Conservation (phyloP, 2,888 invertebrate genomes). For the Beris chalybata region DNA sequence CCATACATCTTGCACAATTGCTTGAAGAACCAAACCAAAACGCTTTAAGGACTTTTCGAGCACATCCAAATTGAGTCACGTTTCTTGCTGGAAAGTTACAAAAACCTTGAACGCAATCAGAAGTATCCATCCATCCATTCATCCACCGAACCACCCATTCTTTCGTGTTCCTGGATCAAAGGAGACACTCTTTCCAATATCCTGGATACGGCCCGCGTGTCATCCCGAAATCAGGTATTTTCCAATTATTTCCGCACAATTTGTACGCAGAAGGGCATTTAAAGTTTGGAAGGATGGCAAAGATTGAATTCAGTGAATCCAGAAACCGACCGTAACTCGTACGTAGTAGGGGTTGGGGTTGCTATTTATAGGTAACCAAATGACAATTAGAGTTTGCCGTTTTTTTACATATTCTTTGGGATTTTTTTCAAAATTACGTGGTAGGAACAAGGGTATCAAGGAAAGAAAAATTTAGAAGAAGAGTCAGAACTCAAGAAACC, state of each 20-base stretch:
- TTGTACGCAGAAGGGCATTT: constrained; percentile 36
- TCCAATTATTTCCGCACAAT: constrained; percentile 40
- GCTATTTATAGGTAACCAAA: constrained; percentile 35
- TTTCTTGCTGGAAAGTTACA: constrained; percentile 34
- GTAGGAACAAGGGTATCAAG: too few species aligned
- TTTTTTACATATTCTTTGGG: background rate
- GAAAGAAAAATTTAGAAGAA: too few species aligned
- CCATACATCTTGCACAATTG: too few species aligned
- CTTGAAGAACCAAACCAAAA: too few species aligned
- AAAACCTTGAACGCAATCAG: constrained; percentile 32
- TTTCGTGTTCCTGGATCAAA: background rate
- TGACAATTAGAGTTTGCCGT: constrained; percentile 30
- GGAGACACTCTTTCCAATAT: background rate
- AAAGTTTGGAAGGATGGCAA: constrained; percentile 16
- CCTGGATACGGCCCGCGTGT: background rate
- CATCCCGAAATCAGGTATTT: constrained; percentile 32
- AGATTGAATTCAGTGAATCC: background rate
- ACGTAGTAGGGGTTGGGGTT: background rate
- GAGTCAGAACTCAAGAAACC: too few species aligned
- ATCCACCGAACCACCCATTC: constrained; percentile 9
- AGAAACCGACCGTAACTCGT: background rate
- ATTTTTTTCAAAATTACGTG: background rate
- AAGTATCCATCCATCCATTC: constrained; percentile 7
- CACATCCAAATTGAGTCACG: constrained; percentile 38
- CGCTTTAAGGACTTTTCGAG: too few species aligned